phyloP scores from a whole-genome alignment of 2,888 invertebrate species.

The Hemaris fuciformis region DNA sequence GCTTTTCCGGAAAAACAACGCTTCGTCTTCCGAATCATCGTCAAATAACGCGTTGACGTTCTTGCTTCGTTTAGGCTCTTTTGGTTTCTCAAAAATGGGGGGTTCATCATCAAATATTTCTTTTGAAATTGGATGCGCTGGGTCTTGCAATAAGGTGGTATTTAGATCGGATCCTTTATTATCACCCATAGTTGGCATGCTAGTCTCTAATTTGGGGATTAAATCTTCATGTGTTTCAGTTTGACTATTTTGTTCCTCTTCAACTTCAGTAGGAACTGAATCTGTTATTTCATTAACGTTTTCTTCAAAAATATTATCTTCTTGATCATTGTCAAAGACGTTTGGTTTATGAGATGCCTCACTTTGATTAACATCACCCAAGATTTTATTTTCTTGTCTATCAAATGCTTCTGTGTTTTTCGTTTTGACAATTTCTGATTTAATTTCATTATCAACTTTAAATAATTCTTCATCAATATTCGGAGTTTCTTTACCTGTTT shows the following conservation, averaged over 20 bases:
- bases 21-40: slow-evolving; percentile 74
- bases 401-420: not conserved
- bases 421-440: not conserved
- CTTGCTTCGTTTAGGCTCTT: slow-evolving; percentile 65
- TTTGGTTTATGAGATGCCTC: slow-evolving; percentile 24
- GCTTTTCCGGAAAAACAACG: slow-evolving; percentile 67
- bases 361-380: not conserved
- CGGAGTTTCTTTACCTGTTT: not conserved
- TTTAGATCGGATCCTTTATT: not conserved
- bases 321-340: slow-evolving; percentile 32
- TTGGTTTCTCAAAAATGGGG: slow-evolving; percentile 65
- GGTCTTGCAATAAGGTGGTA: slow-evolving; percentile 20
- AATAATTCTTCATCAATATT: not conserved
- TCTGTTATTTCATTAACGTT: slow-evolving; percentile 8
- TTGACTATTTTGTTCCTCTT: slow-evolving; percentile 12
- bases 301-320: slow-evolving; percentile 22
- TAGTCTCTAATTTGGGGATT: not conserved
- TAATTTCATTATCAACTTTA: not conserved
- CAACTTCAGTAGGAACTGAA: slow-evolving; percentile 3
- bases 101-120: slow-evolving; percentile 53
- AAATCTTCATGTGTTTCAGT: slow-evolving; percentile 14
- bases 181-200: not conserved
- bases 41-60: slow-evolving; percentile 73
- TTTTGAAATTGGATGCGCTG: slow-evolving; percentile 18
- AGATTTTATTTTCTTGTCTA: not conserved